Evolutionary conservation across 2,797 vertebrate genomes (phyloP).

Genomic region (Liasis olivaceus): DNA sequence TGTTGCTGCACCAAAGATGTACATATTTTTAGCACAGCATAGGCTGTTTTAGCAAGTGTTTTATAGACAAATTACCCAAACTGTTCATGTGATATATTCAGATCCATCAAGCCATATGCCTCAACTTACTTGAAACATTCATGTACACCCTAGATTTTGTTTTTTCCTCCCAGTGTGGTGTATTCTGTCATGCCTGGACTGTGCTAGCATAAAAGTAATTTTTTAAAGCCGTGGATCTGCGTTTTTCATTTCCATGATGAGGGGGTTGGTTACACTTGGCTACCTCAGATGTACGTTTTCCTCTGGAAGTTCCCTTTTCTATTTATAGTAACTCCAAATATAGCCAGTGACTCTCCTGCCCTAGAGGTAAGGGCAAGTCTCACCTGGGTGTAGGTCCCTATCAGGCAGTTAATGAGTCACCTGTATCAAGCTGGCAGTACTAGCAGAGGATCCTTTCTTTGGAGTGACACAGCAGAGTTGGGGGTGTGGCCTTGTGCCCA

Average conservation of each 20-base stretch:
- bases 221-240: neutral
- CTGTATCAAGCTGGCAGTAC: neutral
- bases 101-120: neutral
- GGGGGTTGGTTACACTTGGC: neutral
- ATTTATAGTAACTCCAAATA: neutral
- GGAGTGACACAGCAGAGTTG: constrained; percentile 34
- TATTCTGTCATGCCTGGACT: neutral
- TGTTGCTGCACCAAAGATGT: neutral
- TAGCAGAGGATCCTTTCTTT: neutral
- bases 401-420: neutral
- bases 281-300: neutral
- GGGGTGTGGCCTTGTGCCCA: neutral
- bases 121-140: neutral
- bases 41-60: neutral
- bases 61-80: neutral
- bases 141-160: too few species aligned
- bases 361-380: constrained; percentile 8
- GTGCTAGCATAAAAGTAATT: neutral
- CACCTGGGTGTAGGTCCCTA: neutral
- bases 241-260: neutral
- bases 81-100: neutral
- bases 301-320: constrained; percentile 7
- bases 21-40: neutral
- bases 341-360: neutral
- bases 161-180: neutral